Percentiles rank a stretch among this genome's conserved stretches.
phyloP scores from a whole-genome alignment of 2,797 vertebrate genomes.

The Cyclura pinguis region DNA sequence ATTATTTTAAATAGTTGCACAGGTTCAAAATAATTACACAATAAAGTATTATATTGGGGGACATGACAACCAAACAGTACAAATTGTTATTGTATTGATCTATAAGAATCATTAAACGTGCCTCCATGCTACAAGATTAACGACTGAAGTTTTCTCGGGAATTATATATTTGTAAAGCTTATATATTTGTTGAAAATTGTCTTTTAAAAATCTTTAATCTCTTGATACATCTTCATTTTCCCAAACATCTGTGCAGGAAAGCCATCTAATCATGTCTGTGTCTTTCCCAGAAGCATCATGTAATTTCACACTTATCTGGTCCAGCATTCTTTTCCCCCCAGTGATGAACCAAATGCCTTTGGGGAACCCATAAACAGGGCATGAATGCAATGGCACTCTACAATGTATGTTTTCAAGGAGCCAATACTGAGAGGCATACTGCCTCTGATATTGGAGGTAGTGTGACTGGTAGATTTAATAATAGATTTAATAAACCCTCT shows the following conservation, averaged over 20 bases:
- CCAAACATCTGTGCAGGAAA: neutral
- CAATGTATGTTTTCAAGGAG: neutral
- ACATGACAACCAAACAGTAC: neutral
- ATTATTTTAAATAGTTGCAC: neutral
- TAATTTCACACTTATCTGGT: neutral
- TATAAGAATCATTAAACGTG: neutral
- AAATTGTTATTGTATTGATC: slow-evolving; percentile 1
- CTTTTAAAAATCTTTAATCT: neutral
- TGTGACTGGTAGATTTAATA: neutral
- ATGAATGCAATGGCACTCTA: neutral
- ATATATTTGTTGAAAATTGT: neutral
- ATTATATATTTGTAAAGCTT: neutral
- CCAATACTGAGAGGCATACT: no score
- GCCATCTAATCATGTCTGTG: neutral
- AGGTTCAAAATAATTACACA: neutral
- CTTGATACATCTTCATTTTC: neutral
- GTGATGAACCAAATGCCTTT: neutral
- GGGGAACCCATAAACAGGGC: neutral
- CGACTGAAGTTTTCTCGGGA: neutral
- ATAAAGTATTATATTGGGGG: neutral
- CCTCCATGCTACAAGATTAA: neutral
- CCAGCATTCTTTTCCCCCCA: neutral
- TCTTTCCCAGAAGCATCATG: neutral
- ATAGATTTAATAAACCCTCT: no score
- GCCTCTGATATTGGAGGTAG: no score